Percentiles rank a stretch among this genome's conserved stretches.
These are phyloP conservation scores for Theodoxus fluviatilis DNA, from an alignment of 2,888 invertebrate species.

Conservation along the genomic window DNA sequence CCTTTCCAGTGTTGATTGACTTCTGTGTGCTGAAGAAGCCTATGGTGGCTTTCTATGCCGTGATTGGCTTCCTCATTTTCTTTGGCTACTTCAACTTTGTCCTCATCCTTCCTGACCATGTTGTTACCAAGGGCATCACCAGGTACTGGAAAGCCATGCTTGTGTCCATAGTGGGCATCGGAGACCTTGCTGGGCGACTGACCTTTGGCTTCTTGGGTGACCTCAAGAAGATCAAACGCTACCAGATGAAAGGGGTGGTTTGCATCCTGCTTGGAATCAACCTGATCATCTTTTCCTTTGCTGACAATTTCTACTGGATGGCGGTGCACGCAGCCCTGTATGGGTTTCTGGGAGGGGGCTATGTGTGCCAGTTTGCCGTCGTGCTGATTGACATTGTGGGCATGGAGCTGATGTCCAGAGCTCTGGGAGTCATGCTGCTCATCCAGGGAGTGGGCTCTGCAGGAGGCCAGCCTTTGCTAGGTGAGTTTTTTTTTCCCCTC, in stretches of 20 bases:
- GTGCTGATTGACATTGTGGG: constrained; percentile 54
- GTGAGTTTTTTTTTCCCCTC: too few species aligned
- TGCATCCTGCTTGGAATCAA: constrained; percentile 40
- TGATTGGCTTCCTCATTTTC: constrained; percentile 45
- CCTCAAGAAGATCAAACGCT: constrained; percentile 40
- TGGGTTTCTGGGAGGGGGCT: constrained; percentile 53
- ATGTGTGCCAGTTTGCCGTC: constrained; percentile 45
- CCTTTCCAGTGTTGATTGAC: constrained; percentile 38
- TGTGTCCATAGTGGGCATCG: constrained; percentile 49
- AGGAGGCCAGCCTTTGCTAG: constrained; percentile 46
- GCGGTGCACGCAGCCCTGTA: constrained; percentile 45
- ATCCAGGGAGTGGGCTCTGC: constrained; percentile 53
- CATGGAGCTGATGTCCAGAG: constrained; percentile 44
- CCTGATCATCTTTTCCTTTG: constrained; percentile 41
- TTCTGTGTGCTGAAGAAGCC: constrained; percentile 45
- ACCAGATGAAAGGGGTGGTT: constrained; percentile 42
- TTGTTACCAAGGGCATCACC: constrained; percentile 35
- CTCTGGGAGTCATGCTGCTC: constrained; percentile 46
- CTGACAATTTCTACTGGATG: constrained; percentile 40
- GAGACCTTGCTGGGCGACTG: constrained; percentile 48
- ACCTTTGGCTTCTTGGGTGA: constrained; percentile 46
- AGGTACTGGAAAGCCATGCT: constrained; percentile 45
- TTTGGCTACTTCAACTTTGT: constrained; percentile 56
- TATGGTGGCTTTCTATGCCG: constrained; percentile 40
- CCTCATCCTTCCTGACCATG: constrained; percentile 46